Percentiles rank a stretch among this genome's conserved stretches.
Conservation (phyloP, 2,888 invertebrate species). For the Troilus luridus region DNA sequence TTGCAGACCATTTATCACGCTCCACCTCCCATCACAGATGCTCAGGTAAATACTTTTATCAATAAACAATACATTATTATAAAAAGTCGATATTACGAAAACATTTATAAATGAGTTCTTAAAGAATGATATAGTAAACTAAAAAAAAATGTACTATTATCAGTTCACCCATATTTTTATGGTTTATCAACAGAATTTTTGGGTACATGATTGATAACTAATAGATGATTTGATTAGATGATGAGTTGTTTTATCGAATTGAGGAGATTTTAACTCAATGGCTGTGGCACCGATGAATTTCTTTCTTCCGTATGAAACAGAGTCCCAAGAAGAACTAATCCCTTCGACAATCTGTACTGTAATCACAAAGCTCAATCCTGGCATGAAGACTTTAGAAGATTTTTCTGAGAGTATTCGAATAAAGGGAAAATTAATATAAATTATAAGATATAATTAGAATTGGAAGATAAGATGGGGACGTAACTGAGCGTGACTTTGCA, state of each 20-base stretch:
- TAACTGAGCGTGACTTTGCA: slow-evolving; percentile 62
- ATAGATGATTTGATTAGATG: too few species aligned
- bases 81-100: too few species aligned
- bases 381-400: not conserved
- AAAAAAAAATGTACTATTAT: not conserved
- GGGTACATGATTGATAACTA: too few species aligned
- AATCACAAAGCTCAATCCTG: not conserved
- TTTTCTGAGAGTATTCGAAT: not conserved
- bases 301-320: not conserved
- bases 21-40: slow-evolving; percentile 76
- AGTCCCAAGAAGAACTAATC: not conserved
- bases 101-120: too few species aligned
- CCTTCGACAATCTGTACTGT: not conserved
- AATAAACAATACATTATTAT: too few species aligned
- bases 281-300: not conserved
- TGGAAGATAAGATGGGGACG: not conserved
- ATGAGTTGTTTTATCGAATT: not conserved
- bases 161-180: not conserved
- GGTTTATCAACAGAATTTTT: not conserved
- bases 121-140: not conserved
- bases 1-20: slow-evolving; percentile 69
- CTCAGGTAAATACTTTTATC: slow-evolving; percentile 70
- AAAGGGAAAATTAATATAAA: slow-evolving; percentile 2
- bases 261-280: not conserved
- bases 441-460: slow-evolving; percentile 3